These are phyloP conservation scores for Rousettus madagascariensis DNA, from an alignment of 2,797 vertebrate species.

Conservation along the genomic window DNA sequence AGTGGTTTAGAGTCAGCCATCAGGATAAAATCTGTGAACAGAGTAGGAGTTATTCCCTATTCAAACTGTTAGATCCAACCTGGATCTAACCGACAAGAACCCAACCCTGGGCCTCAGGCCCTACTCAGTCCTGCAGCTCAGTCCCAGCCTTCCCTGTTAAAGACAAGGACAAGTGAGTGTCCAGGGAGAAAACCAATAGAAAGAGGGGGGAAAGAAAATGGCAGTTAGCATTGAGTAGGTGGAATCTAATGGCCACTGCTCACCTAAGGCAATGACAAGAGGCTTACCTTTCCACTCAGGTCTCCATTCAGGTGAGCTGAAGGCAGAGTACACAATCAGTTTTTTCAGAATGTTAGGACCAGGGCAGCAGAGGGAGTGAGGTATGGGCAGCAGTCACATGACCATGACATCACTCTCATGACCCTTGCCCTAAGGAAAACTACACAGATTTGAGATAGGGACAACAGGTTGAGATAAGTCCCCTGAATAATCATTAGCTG, in stretches of 20 bases:
- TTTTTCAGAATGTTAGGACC: slow-evolving; percentile 19
- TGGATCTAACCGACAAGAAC: neutral
- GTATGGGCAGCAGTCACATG: slow-evolving; percentile 56
- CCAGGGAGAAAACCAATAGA: neutral
- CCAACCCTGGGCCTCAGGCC: neutral
- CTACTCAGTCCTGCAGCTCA: neutral
- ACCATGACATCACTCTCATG: slow-evolving; percentile 36
- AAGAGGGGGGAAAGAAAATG: neutral
- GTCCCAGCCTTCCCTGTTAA: neutral
- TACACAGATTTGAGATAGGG: slow-evolving; percentile 47
- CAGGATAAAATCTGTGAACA: slow-evolving; percentile 53
- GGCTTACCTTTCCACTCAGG: slow-evolving; percentile 27
- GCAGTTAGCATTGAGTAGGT: neutral
- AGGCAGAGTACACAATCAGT: neutral
- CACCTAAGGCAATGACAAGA: neutral
- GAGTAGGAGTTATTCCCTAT: neutral
- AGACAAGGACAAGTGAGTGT: neutral
- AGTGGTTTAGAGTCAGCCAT: slow-evolving; percentile 72
- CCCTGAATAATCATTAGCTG: slow-evolving; percentile 70
- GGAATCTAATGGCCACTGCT: neutral
- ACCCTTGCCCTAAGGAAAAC: slow-evolving; percentile 66
- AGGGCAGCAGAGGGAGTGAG: neutral
- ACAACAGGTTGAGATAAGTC: slow-evolving; percentile 22
- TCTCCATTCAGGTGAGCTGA: neutral
- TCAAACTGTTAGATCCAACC: neutral